These are phyloP conservation scores for Rousettus madagascariensis DNA, from an alignment of 2,797 vertebrate genomes.

Conservation along the genomic window DNA sequence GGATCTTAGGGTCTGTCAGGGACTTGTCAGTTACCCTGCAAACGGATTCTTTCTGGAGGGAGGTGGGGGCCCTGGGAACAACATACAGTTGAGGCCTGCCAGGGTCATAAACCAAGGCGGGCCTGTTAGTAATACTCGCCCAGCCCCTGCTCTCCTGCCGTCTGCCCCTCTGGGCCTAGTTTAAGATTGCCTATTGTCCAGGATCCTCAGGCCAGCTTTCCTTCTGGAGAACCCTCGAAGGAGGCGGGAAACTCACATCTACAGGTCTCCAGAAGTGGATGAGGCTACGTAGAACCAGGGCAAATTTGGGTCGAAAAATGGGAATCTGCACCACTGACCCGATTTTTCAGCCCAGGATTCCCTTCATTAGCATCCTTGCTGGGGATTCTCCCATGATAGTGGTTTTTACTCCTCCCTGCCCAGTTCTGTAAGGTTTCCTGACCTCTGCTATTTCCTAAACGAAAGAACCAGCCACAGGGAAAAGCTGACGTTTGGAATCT, in stretches of 20 bases:
- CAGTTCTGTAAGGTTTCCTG: not conserved
- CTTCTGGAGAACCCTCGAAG: not conserved
- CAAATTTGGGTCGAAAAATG: not conserved
- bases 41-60: not conserved
- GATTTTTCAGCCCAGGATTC: not conserved
- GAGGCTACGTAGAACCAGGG: not conserved
- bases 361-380: not conserved
- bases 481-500: slow-evolving; percentile 31
- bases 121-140: not conserved
- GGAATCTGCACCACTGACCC: accelerated
- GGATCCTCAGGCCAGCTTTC: not conserved
- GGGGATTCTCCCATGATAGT: not conserved
- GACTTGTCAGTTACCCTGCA: not conserved
- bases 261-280: not conserved
- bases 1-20: not conserved
- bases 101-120: not conserved
- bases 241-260: not conserved
- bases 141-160: not conserved
- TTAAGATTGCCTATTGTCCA: too few species aligned
- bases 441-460: not conserved
- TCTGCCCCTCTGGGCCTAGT: not conserved
- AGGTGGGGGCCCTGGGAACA: not conserved
- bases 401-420: not conserved
- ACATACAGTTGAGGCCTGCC: not conserved
- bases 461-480: not conserved